These are phyloP conservation scores for Setophaga petechia DNA, from an alignment of 2,113 vertebrate genomes.

Conservation along the genomic window DNA sequence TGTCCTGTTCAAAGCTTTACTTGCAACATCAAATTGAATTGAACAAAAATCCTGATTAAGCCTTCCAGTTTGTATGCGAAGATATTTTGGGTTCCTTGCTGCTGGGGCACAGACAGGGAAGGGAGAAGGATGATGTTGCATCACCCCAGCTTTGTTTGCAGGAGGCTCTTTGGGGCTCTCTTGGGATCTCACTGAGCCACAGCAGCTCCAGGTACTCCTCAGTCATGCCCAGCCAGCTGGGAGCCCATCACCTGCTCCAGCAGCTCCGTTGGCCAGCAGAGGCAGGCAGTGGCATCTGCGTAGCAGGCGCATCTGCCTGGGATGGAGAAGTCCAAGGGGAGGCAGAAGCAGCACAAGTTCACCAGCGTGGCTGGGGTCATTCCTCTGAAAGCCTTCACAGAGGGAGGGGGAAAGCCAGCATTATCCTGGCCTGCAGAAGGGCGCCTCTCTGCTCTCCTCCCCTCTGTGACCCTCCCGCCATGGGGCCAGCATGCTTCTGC, in stretches of 20 bases:
- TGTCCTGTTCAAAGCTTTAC: neutral
- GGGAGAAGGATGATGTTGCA: neutral
- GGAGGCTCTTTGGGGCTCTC: neutral
- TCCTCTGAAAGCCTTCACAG: neutral
- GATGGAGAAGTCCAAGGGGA: neutral
- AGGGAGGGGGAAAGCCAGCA: neutral
- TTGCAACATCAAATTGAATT: neutral
- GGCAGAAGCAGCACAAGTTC: neutral
- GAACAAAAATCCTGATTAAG: neutral
- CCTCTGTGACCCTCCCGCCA: neutral
- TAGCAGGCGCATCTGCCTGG: neutral
- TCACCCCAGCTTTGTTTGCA: neutral
- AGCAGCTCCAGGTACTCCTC: neutral
- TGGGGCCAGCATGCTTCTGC: neutral
- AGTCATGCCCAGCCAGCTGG: rapidly evolving
- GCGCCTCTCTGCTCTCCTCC: neutral
- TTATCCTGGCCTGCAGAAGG: neutral
- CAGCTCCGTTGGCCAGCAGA: rapidly evolving
- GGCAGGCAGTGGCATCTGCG: neutral
- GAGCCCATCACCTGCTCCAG: neutral
- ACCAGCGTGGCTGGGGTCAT: rapidly evolving
- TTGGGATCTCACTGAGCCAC: neutral
- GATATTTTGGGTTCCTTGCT: neutral
- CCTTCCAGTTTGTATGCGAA: neutral
- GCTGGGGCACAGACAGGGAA: neutral